phyloP scores from a whole-genome alignment of 2,113 vertebrate species.

The Lethenteron reissneri region DNA sequence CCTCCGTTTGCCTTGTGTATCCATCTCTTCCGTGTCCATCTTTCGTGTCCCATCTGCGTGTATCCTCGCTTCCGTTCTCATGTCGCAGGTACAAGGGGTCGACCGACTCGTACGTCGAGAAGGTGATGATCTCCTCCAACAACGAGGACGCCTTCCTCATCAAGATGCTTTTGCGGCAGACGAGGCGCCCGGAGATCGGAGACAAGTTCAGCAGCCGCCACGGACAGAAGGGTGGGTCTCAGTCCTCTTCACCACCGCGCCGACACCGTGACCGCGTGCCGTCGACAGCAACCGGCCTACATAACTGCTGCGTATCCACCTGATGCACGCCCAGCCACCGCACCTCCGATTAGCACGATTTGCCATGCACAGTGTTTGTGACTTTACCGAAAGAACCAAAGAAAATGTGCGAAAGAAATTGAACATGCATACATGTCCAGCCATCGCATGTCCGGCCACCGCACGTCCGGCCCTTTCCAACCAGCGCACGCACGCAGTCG shows the following conservation, averaged over 20 bases:
- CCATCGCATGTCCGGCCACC: too few species aligned
- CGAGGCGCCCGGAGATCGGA: constrained; percentile 5
- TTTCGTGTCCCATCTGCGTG: neutral
- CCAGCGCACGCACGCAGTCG: too few species aligned
- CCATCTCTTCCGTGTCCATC: neutral
- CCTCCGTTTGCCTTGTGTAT: neutral
- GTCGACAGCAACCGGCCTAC: neutral
- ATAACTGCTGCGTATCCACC: neutral
- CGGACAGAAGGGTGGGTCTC: neutral
- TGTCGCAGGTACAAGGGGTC: neutral
- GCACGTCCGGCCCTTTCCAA: too few species aligned
- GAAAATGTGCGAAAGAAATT: too few species aligned
- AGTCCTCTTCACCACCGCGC: too few species aligned
- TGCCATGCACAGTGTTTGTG: too few species aligned
- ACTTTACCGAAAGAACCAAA: too few species aligned
- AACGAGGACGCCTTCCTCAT: constrained; percentile 4
- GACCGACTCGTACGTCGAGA: constrained; percentile 4
- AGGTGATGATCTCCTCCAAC: constrained; percentile 5
- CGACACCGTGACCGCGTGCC: too few species aligned
- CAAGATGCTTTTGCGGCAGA: neutral
- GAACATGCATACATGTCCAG: too few species aligned
- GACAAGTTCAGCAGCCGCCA: constrained; percentile 6
- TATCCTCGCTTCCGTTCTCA: constrained; percentile 10
- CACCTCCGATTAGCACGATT: too few species aligned
- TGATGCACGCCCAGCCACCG: too few species aligned